Conservation (phyloP, 2,888 invertebrate species). For the Cybosia mesomella region DNA sequence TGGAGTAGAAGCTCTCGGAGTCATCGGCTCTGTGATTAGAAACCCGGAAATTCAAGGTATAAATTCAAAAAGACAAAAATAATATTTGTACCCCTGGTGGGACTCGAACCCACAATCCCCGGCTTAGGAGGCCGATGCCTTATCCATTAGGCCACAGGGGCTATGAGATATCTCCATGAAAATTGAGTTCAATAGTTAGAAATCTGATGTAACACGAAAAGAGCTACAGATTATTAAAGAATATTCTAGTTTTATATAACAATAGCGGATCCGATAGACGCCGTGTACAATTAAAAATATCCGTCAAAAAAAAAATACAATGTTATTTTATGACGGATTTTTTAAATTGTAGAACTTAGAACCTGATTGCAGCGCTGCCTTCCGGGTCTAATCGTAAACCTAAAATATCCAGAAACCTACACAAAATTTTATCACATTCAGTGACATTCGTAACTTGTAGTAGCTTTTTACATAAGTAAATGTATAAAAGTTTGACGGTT, state of each 20-base stretch:
- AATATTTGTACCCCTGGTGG: constrained; percentile 88
- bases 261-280: no score
- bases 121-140: constrained; percentile 93
- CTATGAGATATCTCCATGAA: constrained; percentile 50
- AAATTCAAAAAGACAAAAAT: constrained; percentile 1
- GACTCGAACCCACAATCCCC: constrained; percentile 93
- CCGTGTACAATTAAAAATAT: no score
- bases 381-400: neutral
- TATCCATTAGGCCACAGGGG: constrained; percentile 93
- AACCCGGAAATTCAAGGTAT: constrained; percentile 98
- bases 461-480: no score
- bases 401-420: neutral
- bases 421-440: neutral
- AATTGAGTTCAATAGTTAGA: neutral
- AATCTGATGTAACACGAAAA: no score
- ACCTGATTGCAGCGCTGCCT: neutral
- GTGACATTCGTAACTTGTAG: neutral
- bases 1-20: constrained; percentile 97
- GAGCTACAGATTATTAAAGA: no score
- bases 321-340: no score
- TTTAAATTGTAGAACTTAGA: no score
- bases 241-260: no score
- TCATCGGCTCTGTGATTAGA: constrained; percentile 98
- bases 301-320: no score
- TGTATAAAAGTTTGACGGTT: no score